Evolutionary conservation across 2,113 vertebrate species (phyloP).

Genomic region (Campylomormyrus numenius): DNA sequence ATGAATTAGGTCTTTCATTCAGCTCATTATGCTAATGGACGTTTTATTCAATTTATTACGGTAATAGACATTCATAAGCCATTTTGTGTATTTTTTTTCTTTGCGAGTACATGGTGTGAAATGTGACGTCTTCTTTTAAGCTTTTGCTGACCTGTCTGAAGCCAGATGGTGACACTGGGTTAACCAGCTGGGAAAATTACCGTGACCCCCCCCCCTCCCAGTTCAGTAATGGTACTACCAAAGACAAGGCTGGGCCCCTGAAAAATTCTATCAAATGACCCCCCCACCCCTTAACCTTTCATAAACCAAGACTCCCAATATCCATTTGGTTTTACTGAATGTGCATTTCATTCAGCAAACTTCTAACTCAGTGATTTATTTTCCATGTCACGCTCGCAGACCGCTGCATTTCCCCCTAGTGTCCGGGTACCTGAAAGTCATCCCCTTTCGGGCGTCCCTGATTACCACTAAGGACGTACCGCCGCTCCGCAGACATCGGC

Average conservation of each 20-base stretch:
- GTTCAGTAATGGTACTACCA: background rate
- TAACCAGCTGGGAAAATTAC: background rate
- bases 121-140: background rate
- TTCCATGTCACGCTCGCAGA: background rate
- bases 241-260: background rate
- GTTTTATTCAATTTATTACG: background rate
- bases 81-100: background rate
- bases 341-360: background rate
- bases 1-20: conserved; percentile 1
- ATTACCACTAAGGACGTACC: background rate
- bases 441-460: background rate
- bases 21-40: background rate
- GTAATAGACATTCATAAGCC: background rate
- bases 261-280: background rate
- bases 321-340: background rate
- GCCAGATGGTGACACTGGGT: background rate
- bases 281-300: background rate
- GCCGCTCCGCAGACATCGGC: too few relatives aligned
- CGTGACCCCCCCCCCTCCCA: background rate
- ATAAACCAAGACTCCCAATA: background rate
- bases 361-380: background rate
- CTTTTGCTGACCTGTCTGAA: background rate
- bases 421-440: background rate
- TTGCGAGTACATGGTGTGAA: background rate
- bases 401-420: background rate